These are phyloP conservation scores for Eupristina koningsbergeri DNA, from an alignment of 1,140 invertebrate species.

Conservation along the genomic window DNA sequence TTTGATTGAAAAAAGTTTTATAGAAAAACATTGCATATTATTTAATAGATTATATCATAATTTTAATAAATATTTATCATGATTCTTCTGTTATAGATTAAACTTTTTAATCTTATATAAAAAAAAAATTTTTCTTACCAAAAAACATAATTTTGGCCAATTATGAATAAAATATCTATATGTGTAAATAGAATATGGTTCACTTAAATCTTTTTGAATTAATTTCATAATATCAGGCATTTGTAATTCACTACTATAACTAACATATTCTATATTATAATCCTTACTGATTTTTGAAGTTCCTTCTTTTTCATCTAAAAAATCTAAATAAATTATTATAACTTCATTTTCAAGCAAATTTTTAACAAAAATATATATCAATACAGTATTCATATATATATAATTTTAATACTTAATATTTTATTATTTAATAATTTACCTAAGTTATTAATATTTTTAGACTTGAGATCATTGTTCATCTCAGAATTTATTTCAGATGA, in stretches of 20 bases:
- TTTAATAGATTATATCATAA: too few species aligned
- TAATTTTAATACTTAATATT: too few species aligned
- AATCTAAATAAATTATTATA: constrained; percentile 3
- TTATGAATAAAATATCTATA: constrained; percentile 99
- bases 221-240: constrained; percentile 98
- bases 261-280: constrained; percentile 76
- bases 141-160: constrained; percentile 98
- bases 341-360: neutral
- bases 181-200: constrained; percentile 99
- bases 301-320: constrained; percentile 61
- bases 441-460: constrained; percentile 61
- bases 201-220: constrained; percentile 98
- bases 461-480: constrained; percentile 46
- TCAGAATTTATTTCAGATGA: constrained; percentile 58
- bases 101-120: too few species aligned
- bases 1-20: too few species aligned
- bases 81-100: too few species aligned
- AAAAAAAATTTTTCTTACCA: constrained; percentile 80
- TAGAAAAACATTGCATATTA: too few species aligned
- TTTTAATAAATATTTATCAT: too few species aligned
- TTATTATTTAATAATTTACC: constrained; percentile 54
- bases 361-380: neutral
- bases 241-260: constrained; percentile 90
- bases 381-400: too few species aligned
- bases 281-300: constrained; percentile 61